These are phyloP conservation scores for Drosophila orosa DNA, from an alignment of 1,140 invertebrate species.

Conservation along the genomic window DNA sequence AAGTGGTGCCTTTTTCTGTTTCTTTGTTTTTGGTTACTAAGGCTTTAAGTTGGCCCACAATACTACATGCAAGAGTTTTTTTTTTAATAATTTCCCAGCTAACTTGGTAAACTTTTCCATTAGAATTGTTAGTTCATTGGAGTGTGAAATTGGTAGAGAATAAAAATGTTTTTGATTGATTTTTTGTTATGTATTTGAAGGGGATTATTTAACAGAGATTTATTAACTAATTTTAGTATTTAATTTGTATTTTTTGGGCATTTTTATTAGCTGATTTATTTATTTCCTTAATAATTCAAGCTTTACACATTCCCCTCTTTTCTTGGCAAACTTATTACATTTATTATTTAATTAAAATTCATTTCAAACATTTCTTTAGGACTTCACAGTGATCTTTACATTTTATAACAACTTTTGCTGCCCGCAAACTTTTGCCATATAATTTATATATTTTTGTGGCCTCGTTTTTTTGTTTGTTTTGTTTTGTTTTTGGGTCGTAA, in stretches of 20 bases:
- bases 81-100: not conserved
- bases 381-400: not conserved
- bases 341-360: not conserved
- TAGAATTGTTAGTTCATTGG: not conserved
- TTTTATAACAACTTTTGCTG: not conserved
- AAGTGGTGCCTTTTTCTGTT: not conserved
- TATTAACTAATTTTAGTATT: not conserved
- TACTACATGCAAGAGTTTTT: not conserved
- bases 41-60: not conserved
- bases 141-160: not conserved
- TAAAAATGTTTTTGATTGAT: too few species aligned
- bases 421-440: not conserved
- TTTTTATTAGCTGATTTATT: not conserved
- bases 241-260: not conserved
- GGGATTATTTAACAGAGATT: too few species aligned
- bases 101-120: not conserved
- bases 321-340: not conserved
- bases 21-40: not conserved
- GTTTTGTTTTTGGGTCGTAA: conserved; percentile 19
- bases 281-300: not conserved
- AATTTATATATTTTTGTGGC: conserved; percentile 10
- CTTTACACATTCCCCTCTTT: not conserved
- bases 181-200: too few species aligned
- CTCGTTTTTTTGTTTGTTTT: not conserved
- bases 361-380: not conserved